Percentiles rank a stretch among this genome's conserved stretches.
These are phyloP conservation scores for Marcusenius ussheri DNA, from an alignment of 2,113 vertebrate species.

Conservation along the genomic window DNA sequence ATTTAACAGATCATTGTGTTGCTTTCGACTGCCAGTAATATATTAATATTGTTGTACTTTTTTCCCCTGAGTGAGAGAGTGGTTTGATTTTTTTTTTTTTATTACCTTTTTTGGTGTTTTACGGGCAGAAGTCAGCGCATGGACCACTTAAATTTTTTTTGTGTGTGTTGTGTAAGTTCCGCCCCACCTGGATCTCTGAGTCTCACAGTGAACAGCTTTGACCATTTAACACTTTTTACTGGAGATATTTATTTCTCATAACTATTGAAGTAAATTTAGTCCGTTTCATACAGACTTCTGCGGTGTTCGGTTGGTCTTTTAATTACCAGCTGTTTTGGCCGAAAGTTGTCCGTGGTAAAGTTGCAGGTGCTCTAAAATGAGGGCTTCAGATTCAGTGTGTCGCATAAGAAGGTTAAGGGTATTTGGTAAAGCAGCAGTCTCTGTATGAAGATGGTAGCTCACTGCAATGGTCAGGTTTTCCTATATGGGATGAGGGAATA, in stretches of 20 bases:
- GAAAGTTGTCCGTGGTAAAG: background rate
- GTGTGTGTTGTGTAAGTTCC: conserved; percentile 50
- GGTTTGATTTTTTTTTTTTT: conserved; percentile 39
- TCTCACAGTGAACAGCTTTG: conserved; percentile 46
- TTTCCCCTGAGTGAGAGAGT: conserved; percentile 71
- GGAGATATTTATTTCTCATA: conserved; percentile 76
- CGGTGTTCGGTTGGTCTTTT: conserved; percentile 18
- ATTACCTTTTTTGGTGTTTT: background rate
- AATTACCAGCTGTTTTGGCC: background rate
- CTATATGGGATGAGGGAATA: background rate
- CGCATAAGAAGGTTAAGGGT: background rate
- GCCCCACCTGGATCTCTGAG: conserved; percentile 56
- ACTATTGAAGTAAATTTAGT: conserved; percentile 69
- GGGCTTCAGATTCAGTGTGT: background rate
- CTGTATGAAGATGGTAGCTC: background rate
- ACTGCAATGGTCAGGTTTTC: background rate
- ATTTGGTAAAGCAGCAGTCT: background rate
- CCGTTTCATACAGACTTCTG: conserved; percentile 56
- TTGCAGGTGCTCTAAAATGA: background rate
- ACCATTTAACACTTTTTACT: conserved; percentile 64
- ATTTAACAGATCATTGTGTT: conserved; percentile 74
- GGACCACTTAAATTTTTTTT: conserved; percentile 38
- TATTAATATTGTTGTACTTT: conserved; percentile 90
- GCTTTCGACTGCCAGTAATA: conserved; percentile 80
- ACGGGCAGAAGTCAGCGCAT: conserved; percentile 42